phyloP scores from a whole-genome alignment of 2,113 vertebrate genomes.

The Anolis carolinensis region DNA sequence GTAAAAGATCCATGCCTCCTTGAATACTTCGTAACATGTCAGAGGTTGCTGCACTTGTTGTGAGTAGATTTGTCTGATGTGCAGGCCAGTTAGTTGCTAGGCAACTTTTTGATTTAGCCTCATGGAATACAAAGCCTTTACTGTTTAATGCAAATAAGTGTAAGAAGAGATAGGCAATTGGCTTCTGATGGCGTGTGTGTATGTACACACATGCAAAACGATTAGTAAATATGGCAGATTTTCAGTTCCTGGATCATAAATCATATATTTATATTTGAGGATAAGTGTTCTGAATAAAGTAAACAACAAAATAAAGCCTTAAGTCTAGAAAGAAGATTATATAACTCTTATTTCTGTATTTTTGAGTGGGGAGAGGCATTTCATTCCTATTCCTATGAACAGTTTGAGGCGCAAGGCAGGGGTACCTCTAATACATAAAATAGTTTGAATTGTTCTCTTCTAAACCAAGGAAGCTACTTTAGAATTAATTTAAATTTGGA shows the following conservation, averaged over 20 bases:
- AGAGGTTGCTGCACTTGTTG: slow-evolving; percentile 5
- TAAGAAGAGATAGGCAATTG: slow-evolving; percentile 9
- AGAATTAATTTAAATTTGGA: too few relatives aligned
- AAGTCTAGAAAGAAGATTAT: not conserved
- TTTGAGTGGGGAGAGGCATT: not conserved
- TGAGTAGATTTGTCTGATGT: slow-evolving; percentile 14
- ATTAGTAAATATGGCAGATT: not conserved
- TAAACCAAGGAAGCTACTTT: not conserved
- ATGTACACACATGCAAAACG: not conserved
- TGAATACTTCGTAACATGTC: not conserved
- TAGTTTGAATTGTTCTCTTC: not conserved
- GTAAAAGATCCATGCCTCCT: not conserved
- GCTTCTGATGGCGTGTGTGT: not conserved
- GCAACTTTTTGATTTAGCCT: slow-evolving; percentile 27
- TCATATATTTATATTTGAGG: not conserved
- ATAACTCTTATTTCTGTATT: not conserved
- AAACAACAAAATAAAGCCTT: not conserved
- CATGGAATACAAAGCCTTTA: slow-evolving; percentile 24
- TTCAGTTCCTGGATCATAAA: slow-evolving; percentile 7
- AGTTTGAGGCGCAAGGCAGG: not conserved
- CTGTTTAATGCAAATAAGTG: slow-evolving; percentile 21
- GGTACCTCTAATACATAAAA: not conserved
- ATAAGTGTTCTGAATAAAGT: not conserved
- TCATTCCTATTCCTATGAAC: too few relatives aligned
- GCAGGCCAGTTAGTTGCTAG: slow-evolving; percentile 15